Evolutionary conservation across 2,797 vertebrate species (phyloP), one percentile per base, ranked within the genome.

Genomic region (Sebastes hubbsi): DNA sequence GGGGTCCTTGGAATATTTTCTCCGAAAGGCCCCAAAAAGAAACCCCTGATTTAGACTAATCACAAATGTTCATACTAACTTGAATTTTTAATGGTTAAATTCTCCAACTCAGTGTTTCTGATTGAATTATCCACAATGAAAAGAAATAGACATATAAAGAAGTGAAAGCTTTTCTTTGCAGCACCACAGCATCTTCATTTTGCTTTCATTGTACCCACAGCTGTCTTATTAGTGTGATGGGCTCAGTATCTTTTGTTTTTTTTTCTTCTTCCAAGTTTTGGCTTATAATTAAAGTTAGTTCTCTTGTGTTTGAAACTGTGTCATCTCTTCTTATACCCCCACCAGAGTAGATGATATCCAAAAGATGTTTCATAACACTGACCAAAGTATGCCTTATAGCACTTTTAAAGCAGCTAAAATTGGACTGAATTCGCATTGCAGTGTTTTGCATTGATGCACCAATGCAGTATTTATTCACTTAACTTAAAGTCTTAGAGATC

Each of bases 271-370:
- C 46, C 58, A 34, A 34, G 30, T 30, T 62, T 36, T 8, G 29
- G 24, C 13, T 64, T 13, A 38, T 75, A 72, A 75, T 78, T 83
- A 24, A 80, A 67, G 78, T 42, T 27, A 6, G 54, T 14, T 75
- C 32, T 58, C n/a, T 60, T 60, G 56, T 8, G 16, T 69, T 78
- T 74, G 46, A 76, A 76, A 36, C 27, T 20, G 30, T 58, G 69
- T 69, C 55, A 36, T 66, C 52, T 69, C 52, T 24, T 79, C 32
- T 36, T 27, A 25, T 9, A 25, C 16, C 34, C 49, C 55, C 29
- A 54, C 46, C 2, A 20, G 38, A 73, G 52, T 5, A 20, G 49
- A 38, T 34, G 2, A 16, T 18, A 24, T 69, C 2, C 14, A 25
- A 36, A 34, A 60, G 25, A 66, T 61, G 49, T 68, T 80, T 72